Base-by-base conservation (phyloP, 2,113 vertebrate species). In the Manacus vitellinus region DNA sequence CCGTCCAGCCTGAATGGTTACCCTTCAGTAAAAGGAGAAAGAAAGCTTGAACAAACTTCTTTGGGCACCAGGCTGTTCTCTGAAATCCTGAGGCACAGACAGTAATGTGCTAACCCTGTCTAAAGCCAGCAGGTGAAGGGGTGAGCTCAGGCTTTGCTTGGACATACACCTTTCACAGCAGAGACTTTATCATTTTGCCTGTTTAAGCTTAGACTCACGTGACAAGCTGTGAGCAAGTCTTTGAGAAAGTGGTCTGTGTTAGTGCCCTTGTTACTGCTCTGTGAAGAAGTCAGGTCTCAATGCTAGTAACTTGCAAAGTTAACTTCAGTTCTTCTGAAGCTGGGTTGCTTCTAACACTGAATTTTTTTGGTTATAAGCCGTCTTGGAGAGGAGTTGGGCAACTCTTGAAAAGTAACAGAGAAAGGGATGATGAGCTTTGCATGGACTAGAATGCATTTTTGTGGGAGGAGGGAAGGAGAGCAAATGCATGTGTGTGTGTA, bases 311-410 rank as follows among this genome's bases (percentile, higher is more conserved):
- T 63, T 62, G 25, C 11, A 24, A 65, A 68, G 22, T 54, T 52
- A 41, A 7, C 31, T 73, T 73, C 55, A 51, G 0, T 84, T 73
- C 70, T 86, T 68, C 58, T 13, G 4, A 51, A 51, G 25, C 31
- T 3, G 7, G 3, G 6, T 58, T 5, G 5, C 56, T 78, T 89
- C n/a, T 0, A 2, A 16, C 47, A 14, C 8, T 14, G 49, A 18
- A 0, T 20, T 14, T n/a, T 81, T 86, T 80, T 54, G 4, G 6
- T 71, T 81, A 5, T 24, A 61, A 74, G 12, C 21, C 0, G 0
- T 52, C 37, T 81, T 68, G 37, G 39, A 63, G 74, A 54, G 23
- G 6, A 4, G 3, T 55, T 65, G 52, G 27, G 14, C 56, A 74
- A 3, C 43, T 85, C 9, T 35, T 75, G 35, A 71, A 56, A 65